Percentiles rank a stretch among this genome's conserved stretches.
Conservation (phyloP, 2,888 invertebrate genomes). For the Nowickia ferox region DNA sequence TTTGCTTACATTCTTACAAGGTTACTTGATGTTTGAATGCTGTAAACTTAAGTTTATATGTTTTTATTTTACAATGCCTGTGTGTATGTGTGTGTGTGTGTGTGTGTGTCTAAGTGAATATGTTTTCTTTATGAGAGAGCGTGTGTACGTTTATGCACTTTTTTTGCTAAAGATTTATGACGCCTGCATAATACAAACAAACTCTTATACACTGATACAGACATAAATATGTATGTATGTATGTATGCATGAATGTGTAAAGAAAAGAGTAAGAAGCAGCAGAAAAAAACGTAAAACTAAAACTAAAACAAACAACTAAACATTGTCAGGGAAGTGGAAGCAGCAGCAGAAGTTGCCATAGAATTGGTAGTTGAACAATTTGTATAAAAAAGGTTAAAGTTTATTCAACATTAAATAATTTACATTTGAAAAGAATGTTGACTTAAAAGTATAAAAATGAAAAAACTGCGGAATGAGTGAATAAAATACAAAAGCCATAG, state of each 20-base stretch:
- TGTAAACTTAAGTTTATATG: conserved; percentile 44
- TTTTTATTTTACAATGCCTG: conserved; percentile 10
- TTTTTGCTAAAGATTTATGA: conserved; percentile 65
- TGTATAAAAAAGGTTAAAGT: conserved; percentile 64
- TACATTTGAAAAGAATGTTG: conserved; percentile 63
- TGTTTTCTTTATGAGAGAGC: not conserved
- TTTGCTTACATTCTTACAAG: conserved; percentile 30
- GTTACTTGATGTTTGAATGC: conserved; percentile 65
- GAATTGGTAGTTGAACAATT: conserved; percentile 52
- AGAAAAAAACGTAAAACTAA: conserved; percentile 20
- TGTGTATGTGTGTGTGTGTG: not conserved
- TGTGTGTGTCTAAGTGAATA: not conserved
- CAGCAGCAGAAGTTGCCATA: conserved; percentile 24
- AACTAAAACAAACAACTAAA: conserved; percentile 57
- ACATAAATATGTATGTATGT: not conserved
- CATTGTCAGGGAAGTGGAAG: conserved; percentile 38
- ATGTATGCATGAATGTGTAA: not conserved
- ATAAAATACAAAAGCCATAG: conserved; percentile 48
- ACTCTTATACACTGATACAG: conserved; percentile 11
- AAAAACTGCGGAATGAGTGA: conserved; percentile 30
- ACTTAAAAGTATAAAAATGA: conserved; percentile 32
- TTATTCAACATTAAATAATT: conserved; percentile 65
- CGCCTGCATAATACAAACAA: conserved; percentile 65
- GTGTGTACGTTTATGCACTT: conserved; percentile 44
- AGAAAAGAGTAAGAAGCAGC: not conserved